A percentile compares a stretch with the other conserved stretches of the same genome.
phyloP scores from a whole-genome alignment of 2,797 vertebrate species.

The Cyclura pinguis region DNA sequence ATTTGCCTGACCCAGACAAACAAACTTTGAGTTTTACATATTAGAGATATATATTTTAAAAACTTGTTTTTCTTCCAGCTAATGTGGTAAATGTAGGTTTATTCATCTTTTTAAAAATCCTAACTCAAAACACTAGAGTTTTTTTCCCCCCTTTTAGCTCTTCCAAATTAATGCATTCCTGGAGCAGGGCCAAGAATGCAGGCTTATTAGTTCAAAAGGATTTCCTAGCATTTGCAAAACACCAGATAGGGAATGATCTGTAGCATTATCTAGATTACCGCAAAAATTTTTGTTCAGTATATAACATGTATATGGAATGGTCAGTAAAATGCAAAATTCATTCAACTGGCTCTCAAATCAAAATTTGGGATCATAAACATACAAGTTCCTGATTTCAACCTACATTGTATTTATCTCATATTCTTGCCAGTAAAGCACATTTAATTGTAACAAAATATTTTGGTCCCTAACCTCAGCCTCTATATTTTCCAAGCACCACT shows the following conservation, averaged over 20 bases:
- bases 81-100: neutral
- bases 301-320: neutral
- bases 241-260: constrained; percentile 43
- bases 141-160: neutral
- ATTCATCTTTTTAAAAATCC: neutral
- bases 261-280: constrained; percentile 30
- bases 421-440: neutral
- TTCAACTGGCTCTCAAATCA: neutral
- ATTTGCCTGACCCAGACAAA: too few species aligned
- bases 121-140: constrained; percentile 27
- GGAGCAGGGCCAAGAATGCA: neutral
- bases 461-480: neutral
- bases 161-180: constrained; percentile 31
- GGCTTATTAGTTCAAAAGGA: constrained; percentile 5
- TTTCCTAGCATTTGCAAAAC: constrained; percentile 38
- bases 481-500: neutral
- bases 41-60: too few species aligned
- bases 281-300: neutral
- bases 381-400: neutral
- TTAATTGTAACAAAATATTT: neutral
- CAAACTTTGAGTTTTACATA: too few species aligned
- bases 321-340: neutral
- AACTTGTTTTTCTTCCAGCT: neutral
- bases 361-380: neutral
- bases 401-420: neutral